Conservation (phyloP, 1,140 invertebrate species). For the Xylocopa sonorina region DNA sequence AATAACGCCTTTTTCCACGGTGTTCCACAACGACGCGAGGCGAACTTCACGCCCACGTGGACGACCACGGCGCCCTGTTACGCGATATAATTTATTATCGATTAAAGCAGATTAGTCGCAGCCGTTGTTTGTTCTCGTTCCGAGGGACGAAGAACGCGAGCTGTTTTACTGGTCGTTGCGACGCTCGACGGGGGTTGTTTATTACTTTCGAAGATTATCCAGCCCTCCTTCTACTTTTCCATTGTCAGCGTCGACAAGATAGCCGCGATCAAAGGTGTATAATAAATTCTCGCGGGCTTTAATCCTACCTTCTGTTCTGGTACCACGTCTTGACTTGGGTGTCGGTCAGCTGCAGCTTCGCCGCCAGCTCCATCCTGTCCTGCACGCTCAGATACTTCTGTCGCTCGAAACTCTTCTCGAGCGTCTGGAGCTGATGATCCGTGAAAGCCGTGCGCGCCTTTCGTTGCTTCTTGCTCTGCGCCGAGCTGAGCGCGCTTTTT, state of each 20-base stretch:
- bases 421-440: constrained; percentile 97
- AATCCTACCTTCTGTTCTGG: constrained; percentile 95
- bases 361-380: constrained; percentile 98
- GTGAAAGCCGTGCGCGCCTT: constrained; percentile 99
- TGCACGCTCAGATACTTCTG: constrained; percentile 99
- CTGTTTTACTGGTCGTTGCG: neutral
- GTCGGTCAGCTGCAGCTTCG: constrained; percentile 97
- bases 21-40: neutral
- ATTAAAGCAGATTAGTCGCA: neutral
- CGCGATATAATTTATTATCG: neutral
- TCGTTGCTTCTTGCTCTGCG: constrained; percentile 93
- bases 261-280: neutral
- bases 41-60: neutral
- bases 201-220: neutral
- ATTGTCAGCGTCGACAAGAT: neutral
- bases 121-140: too few species aligned
- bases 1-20: neutral
- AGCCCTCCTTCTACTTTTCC: too few species aligned
- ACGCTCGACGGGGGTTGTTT: neutral
- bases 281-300: neutral
- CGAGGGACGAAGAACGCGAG: too few species aligned
- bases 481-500: constrained; percentile 83
- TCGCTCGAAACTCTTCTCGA: constrained; percentile 98
- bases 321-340: constrained; percentile 99
- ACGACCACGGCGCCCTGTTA: neutral